Evolutionary conservation across 1,140 invertebrate species (phyloP), one percentile per base, ranked within the genome.

Genomic region (Papilio xuthus): DNA sequence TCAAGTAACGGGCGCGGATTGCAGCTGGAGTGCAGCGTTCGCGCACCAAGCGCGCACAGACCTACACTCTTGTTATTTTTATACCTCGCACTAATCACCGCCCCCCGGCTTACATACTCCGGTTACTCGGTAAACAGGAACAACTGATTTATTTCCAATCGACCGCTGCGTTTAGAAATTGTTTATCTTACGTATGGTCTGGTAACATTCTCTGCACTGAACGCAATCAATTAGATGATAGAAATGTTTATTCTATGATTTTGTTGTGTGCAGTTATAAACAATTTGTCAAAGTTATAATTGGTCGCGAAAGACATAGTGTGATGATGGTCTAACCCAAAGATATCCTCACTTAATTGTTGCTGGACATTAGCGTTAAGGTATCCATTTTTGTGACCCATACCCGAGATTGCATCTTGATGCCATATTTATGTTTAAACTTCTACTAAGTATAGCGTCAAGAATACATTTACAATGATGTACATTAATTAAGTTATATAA

Each of bases 21-120:
- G 78, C 79, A 28, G 41, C 71, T 20, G 69, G 2, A 9, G 1
- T 18, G 18, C 50, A 13, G 10, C 13, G 4, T 10, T 4, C 42
- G 42, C 42, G 42, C 10, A 4, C 42, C 18, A 15, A 18, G 72
- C 72, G 70, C 44, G 60, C 60, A 28, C 60, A 28, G 56, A 77
- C 80, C 81, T 78, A 75, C 81, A 72, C 77, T 80, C 77, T 76
- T 81, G 70, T 81, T 81, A 78, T 81, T 81, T 80, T 78, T 78
- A 76, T 73, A 78, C 47, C 41, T 41, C 67, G 63, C 67, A 69
- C 67, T 81, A 81, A 81, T 79, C 77, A 81, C 77, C 80, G 74
- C 74, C 74, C 77, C 60, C 77, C 77, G 80, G 76, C 78, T 78
- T 81, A 78, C 53, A 73, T 50, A 56, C 73, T 76, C 53, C 18